phyloP scores from a whole-genome alignment of 2,113 vertebrate species.

The Eulemur macaco region DNA sequence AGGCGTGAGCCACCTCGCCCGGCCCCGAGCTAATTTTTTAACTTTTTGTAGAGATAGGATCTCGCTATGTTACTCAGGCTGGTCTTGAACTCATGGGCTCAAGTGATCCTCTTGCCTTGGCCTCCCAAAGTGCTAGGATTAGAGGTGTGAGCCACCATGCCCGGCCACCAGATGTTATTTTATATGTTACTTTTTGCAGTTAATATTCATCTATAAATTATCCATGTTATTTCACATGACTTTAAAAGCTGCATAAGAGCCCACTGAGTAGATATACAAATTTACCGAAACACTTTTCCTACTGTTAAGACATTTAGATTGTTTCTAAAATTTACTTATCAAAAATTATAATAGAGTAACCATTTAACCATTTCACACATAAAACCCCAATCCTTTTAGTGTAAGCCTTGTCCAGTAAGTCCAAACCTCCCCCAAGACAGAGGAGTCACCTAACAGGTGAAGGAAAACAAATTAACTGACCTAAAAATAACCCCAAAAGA shows the following conservation, averaged over 20 bases:
- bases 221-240: neutral
- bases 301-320: neutral
- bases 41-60: neutral
- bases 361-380: constrained; percentile 26
- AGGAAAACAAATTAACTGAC: neutral
- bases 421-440: neutral
- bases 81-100: neutral
- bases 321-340: constrained; percentile 27
- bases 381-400: neutral
- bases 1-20: too few relatives aligned
- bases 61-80: neutral
- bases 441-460: rapidly evolving
- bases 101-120: neutral
- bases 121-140: neutral
- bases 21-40: neutral
- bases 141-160: neutral
- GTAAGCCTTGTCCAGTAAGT: neutral
- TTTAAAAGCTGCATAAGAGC: neutral
- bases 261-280: neutral
- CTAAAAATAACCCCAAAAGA: neutral
- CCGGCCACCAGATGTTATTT: neutral
- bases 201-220: neutral
- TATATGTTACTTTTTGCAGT: neutral
- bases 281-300: neutral
- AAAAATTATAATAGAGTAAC: neutral